phyloP scores from a whole-genome alignment of 2,888 invertebrate genomes.

The Melinaea marsaeus region DNA sequence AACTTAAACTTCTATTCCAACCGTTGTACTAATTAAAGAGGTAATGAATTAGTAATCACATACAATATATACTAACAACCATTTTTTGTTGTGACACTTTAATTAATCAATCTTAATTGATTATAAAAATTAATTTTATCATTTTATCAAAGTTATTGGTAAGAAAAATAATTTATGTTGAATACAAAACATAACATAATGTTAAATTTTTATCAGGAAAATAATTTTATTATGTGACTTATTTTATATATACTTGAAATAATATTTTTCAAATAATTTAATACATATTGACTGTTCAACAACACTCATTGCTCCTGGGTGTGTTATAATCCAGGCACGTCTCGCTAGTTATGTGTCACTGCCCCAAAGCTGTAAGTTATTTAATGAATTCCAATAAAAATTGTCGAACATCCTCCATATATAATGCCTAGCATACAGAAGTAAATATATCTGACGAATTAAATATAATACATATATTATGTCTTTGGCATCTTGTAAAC shows the following conservation, averaged over 20 bases:
- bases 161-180: no score
- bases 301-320: conserved; percentile 1
- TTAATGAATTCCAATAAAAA: conserved; percentile 15
- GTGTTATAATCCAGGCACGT: conserved; percentile 16
- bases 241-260: not conserved
- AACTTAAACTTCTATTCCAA: no score
- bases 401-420: conserved; percentile 1
- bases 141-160: no score
- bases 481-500: no score
- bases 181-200: no score
- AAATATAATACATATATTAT: not conserved
- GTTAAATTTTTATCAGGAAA: no score
- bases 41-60: no score
- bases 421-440: not conserved
- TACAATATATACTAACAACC: no score
- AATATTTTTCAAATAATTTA: not conserved
- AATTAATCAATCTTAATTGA: no score
- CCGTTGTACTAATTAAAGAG: no score
- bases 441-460: not conserved
- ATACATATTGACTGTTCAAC: not conserved
- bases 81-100: no score
- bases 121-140: no score
- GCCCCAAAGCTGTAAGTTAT: conserved; percentile 14
- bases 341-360: conserved; percentile 10
- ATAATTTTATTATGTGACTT: not conserved